Evolutionary conservation across 1,140 invertebrate species (phyloP).

Genomic region (Odontomachus brunneus): DNA sequence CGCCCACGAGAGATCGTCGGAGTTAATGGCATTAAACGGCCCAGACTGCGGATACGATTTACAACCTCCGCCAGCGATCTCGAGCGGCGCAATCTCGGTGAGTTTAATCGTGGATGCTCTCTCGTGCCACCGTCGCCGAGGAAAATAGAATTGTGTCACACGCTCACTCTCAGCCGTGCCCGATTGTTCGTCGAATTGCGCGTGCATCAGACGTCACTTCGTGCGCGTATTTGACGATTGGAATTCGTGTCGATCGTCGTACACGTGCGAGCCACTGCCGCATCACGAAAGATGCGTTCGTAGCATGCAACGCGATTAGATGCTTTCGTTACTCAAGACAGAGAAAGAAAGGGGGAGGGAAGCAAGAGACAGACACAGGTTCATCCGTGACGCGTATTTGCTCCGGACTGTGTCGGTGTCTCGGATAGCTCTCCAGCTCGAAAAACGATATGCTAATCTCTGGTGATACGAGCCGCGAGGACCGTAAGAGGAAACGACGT

Average conservation of each 20-base stretch:
- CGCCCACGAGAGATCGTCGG: background rate
- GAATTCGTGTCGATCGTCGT: too few species aligned
- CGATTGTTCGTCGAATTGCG: too few species aligned
- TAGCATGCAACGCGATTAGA: background rate
- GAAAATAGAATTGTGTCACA: too few species aligned
- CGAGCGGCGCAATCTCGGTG: background rate
- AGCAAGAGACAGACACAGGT: background rate
- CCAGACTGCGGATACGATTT: background rate
- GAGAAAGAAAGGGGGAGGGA: too few species aligned
- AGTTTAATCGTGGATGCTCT: background rate
- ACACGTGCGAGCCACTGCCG: too few species aligned
- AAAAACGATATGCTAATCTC: slow-evolving; percentile 52
- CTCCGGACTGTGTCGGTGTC: slow-evolving; percentile 16
- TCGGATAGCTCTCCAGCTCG: slow-evolving; percentile 6
- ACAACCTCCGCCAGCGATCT: background rate
- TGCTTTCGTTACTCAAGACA: background rate
- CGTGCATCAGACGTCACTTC: too few species aligned
- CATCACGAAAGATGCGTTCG: background rate
- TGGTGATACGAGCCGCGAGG: slow-evolving; percentile 9
- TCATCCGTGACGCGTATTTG: slow-evolving; percentile 15
- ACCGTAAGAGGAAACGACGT: slow-evolving; percentile 21
- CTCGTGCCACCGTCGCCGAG: too few species aligned
- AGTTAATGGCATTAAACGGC: background rate
- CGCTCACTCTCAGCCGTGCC: too few species aligned
- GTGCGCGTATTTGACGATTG: too few species aligned